Evolutionary conservation across 2,888 invertebrate species (phyloP), one percentile per base, ranked within the genome.

Genomic region (Drosophila picticornis): DNA sequence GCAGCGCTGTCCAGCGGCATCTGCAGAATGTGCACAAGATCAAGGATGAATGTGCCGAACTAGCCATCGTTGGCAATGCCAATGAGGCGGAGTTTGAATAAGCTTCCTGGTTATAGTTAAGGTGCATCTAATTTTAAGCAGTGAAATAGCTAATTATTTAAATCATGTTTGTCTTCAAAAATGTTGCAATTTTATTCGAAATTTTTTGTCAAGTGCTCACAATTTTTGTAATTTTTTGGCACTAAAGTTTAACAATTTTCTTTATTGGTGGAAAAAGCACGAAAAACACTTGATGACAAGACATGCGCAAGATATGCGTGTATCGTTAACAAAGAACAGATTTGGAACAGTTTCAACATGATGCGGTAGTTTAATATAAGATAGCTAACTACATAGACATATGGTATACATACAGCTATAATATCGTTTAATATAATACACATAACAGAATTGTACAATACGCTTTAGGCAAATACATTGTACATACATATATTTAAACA

Each of bases 1-100:
- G 95, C 85, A 96, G 96, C 84, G 96, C 96, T 0, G 93, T 96
- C 57, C 93, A 95, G 72, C 93, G 97, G 6, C 97, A 97, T 86
- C 91, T 94, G 48, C 90, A 92, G 50, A 89, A 84, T 36, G 88
- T 92, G 19, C 93, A 93, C 72, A 76, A 84, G 43, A 31, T 68
- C 5, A 70, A 63, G 63, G 69, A 75, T 29, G 59, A 64, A n/a
- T 53, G 48, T 0, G 55, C 27, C 0, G 73, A 81, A 2, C 46
- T 64, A 9, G 25, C 40, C 3, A 53, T 71, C 16, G 85, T 85
- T 7, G 64, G 50, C 38, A 79, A 66, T 53, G 66, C 29, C 10
- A 72, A 72, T 25, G 67, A 70, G 2, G n/a, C 10, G 34, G 75
- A 75, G 4, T 69, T 68, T 48, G 58, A 67, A 27, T 78, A 72